Evolutionary conservation across 2,113 vertebrate species (phyloP).

Genomic region (Pseudolaguvia tuberculata): DNA sequence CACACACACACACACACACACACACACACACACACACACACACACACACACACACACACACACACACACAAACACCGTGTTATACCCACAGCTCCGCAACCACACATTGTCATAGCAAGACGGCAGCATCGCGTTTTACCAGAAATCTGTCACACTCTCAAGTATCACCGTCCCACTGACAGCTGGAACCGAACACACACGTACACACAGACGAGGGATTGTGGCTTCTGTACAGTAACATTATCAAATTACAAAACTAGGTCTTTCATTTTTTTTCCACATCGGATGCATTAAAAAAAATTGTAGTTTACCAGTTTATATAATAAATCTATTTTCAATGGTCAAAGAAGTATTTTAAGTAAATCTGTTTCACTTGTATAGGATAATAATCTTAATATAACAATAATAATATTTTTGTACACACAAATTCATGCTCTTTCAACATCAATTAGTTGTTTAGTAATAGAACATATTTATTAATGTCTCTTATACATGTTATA

Average conservation of each 20-base stretch:
- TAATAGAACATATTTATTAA: neutral
- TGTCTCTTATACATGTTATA: no score
- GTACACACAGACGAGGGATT: neutral
- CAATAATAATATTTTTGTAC: neutral
- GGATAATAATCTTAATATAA: neutral
- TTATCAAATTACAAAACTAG: conserved; percentile 9
- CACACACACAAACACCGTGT: conserved; percentile 26
- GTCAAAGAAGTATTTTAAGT: no score
- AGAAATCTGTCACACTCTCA: conserved; percentile 47
- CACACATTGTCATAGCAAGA: conserved; percentile 56
- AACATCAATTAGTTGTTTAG: neutral
- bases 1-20: no score
- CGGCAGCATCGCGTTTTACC: conserved; percentile 47
- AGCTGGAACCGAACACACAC: conserved; percentile 27
- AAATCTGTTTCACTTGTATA: neutral
- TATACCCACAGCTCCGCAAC: conserved; percentile 45
- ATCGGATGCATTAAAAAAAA: neutral
- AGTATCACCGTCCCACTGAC: conserved; percentile 48
- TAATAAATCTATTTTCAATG: neutral
- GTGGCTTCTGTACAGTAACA: conserved; percentile 36
- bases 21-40: no score
- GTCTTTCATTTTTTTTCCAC: neutral
- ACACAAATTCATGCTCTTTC: neutral
- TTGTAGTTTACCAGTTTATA: no score
- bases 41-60: no score